Conservation (phyloP, 2,797 vertebrate genomes). For the Valencia hispanica region DNA sequence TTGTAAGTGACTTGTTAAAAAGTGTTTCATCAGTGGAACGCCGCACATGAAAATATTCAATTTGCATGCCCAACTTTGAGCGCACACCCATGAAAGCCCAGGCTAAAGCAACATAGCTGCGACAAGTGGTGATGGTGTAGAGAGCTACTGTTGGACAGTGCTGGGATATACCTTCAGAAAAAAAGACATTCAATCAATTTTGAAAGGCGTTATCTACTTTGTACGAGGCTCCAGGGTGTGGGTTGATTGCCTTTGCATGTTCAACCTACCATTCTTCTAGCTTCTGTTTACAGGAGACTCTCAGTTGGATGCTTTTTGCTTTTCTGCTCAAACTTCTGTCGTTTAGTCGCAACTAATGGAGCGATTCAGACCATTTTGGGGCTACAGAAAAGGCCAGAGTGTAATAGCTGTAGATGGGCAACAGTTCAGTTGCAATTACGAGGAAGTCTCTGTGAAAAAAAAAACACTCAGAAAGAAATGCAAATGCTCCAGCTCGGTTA, state of each 20-base stretch:
- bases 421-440: neutral
- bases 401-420: neutral
- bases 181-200: neutral
- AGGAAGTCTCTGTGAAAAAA: slow-evolving; percentile 2
- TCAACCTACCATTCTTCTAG: no score
- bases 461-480: neutral
- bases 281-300: neutral
- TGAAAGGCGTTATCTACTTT: neutral
- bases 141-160: neutral
- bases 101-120: neutral
- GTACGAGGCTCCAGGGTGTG: neutral
- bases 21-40: neutral
- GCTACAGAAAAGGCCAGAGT: neutral
- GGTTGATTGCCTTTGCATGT: neutral
- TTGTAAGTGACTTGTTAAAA: neutral
- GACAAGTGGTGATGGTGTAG: neutral
- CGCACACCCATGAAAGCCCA: neutral
- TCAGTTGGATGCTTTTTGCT: neutral
- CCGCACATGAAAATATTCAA: neutral
- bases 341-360: neutral
- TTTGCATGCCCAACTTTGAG: neutral
- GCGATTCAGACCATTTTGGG: no score
- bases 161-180: neutral
- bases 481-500: neutral
- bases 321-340: neutral